phyloP scores from a whole-genome alignment of 2,888 invertebrate genomes.

The Euproctis similis region DNA sequence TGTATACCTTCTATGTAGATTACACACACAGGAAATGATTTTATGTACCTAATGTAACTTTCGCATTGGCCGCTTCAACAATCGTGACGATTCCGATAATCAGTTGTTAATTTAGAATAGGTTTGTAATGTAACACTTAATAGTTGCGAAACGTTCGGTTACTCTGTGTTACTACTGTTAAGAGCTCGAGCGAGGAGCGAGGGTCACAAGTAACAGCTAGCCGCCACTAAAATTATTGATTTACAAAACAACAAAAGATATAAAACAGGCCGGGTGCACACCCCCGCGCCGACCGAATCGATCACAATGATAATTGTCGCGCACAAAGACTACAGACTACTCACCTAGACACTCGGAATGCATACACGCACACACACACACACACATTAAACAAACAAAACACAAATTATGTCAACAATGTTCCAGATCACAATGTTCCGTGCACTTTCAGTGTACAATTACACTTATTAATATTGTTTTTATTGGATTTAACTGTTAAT shows the following conservation, averaged over 20 bases:
- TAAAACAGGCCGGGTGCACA: constrained; percentile 65
- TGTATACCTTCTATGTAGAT: constrained; percentile 21
- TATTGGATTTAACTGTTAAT: constrained; percentile 57
- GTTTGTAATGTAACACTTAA: constrained; percentile 16
- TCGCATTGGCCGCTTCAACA: constrained; percentile 24
- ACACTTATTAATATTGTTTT: constrained; percentile 41
- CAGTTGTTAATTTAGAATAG: no score
- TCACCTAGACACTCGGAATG: constrained; percentile 68
- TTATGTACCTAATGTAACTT: constrained; percentile 24
- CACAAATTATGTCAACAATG: constrained; percentile 54
- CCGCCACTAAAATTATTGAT: constrained; percentile 73
- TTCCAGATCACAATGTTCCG: constrained; percentile 30
- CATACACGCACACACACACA: constrained; percentile 56
- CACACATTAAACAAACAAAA: constrained; percentile 58
- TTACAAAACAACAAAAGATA: constrained; percentile 75
- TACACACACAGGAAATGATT: constrained; percentile 20
- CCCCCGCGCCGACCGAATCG: constrained; percentile 70
- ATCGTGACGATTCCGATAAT: constrained; percentile 22
- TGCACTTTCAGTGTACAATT: constrained; percentile 34
- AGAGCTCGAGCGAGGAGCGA: no score
- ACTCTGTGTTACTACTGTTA: constrained; percentile 21
- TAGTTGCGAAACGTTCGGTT: constrained; percentile 23
- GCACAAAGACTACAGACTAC: constrained; percentile 70
- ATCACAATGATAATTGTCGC: constrained; percentile 75
- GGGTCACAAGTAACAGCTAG: constrained; percentile 30